Evolutionary conservation across 2,797 vertebrate genomes (phyloP).

Genomic region (Perdix hodgsoniae): DNA sequence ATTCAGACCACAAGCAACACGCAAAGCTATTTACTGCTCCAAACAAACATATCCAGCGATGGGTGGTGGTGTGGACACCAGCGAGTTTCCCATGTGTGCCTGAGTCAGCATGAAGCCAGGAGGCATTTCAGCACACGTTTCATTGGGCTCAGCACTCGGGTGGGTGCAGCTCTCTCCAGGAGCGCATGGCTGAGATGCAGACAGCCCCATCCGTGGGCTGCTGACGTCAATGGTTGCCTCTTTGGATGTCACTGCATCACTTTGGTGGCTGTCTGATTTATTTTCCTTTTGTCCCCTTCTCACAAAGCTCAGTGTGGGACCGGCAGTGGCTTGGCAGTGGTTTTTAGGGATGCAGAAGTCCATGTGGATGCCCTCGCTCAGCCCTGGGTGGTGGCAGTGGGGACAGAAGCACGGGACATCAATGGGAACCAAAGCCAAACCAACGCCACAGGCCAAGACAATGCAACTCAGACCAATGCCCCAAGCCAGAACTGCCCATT

Average conservation of each 20-base stretch:
- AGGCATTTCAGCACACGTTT: conserved; percentile 45
- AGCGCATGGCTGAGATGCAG: background rate
- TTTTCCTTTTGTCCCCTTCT: background rate
- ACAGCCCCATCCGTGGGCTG: background rate
- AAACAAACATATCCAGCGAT: conserved; percentile 53
- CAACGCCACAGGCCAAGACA: background rate
- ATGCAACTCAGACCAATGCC: background rate
- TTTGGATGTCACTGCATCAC: background rate
- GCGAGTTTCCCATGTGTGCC: conserved; percentile 35
- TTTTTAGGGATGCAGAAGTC: background rate
- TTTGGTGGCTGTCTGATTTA: background rate
- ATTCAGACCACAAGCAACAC: conserved; percentile 47
- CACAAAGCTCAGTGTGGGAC: background rate
- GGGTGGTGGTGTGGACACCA: conserved; percentile 34
- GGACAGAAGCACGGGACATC: background rate
- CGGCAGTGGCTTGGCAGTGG: background rate
- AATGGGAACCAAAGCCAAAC: background rate
- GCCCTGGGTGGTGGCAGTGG: background rate
- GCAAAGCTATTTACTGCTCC: conserved; percentile 64
- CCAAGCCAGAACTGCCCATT: background rate
- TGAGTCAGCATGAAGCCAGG: conserved; percentile 41
- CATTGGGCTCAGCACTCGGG: background rate
- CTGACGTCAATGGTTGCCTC: background rate
- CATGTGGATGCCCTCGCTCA: accelerated
- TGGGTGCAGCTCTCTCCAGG: background rate